Conservation (phyloP, 2,888 invertebrate species). For the Pterostichus niger region DNA sequence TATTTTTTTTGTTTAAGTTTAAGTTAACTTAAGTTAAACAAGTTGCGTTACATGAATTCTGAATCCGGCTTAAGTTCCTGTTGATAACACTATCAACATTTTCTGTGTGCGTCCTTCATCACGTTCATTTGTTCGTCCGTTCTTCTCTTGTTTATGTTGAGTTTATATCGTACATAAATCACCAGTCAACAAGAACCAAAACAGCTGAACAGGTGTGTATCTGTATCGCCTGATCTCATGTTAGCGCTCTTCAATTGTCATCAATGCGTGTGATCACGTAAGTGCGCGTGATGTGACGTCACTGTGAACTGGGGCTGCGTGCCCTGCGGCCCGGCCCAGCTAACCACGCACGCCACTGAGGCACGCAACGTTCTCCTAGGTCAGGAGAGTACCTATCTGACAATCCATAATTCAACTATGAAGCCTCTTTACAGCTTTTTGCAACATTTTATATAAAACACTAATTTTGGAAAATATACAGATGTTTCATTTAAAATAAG, state of each 20-base stretch:
- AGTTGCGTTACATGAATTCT: no score
- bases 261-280: conserved; percentile 56
- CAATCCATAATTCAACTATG: no score
- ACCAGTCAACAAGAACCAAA: not conserved
- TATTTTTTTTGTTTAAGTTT: no score
- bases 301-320: conserved; percentile 33
- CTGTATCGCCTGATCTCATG: conserved; percentile 51
- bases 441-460: no score
- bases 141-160: not conserved
- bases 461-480: no score
- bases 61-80: no score
- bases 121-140: no score
- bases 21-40: no score
- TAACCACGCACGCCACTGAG: conserved; percentile 28
- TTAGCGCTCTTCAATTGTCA: conserved; percentile 52
- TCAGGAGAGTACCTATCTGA: not conserved
- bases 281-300: conserved; percentile 53
- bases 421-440: no score
- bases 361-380: conserved; percentile 30
- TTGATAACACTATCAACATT: no score
- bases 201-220: conserved; percentile 27
- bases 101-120: no score
- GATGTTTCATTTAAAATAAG: no score
- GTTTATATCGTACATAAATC: conserved; percentile 12
- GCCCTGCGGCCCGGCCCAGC: conserved; percentile 26